These are phyloP conservation scores for Cephus sareptanus DNA, from an alignment of 2,888 invertebrate genomes.

Conservation along the genomic window DNA sequence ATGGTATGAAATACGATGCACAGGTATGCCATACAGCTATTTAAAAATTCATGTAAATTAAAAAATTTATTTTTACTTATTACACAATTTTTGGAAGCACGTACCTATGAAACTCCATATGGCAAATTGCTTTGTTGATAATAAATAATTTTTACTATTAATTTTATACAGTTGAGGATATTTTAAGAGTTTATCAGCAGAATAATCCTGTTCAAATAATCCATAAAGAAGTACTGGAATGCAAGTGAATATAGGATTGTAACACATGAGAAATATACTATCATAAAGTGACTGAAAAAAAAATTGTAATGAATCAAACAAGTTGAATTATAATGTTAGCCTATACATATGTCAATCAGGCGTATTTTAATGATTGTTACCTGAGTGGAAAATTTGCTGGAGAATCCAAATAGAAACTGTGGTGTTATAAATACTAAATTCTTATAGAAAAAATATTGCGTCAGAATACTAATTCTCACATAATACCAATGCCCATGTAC, in stretches of 20 bases:
- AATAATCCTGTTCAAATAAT: constrained; percentile 79
- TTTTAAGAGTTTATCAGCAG: constrained; percentile 68
- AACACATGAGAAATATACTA: constrained; percentile 79
- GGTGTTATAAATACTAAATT: constrained; percentile 80
- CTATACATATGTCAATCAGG: constrained; percentile 2
- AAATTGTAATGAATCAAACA: constrained; percentile 53
- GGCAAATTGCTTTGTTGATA: constrained; percentile 73
- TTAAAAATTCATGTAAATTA: constrained; percentile 20
- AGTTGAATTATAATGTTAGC: background rate
- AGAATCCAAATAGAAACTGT: constrained; percentile 67
- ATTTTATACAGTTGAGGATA: constrained; percentile 77
- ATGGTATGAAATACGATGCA: constrained; percentile 72
- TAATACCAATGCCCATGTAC: constrained; percentile 90
- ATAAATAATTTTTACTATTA: constrained; percentile 72
- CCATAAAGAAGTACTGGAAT: constrained; percentile 80
- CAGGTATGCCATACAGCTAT: constrained; percentile 74
- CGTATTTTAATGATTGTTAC: constrained; percentile 36
- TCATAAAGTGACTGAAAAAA: constrained; percentile 79
- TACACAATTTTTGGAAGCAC: background rate
- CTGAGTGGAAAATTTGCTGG: constrained; percentile 68
- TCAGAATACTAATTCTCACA: constrained; percentile 77
- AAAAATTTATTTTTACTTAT: constrained; percentile 9
- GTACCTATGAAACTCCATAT: constrained; percentile 71
- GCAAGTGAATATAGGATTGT: constrained; percentile 81
- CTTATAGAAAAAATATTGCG: constrained; percentile 89